Evolutionary conservation across 1,140 invertebrate species (phyloP).

Genomic region (Brachionus angularis): DNA sequence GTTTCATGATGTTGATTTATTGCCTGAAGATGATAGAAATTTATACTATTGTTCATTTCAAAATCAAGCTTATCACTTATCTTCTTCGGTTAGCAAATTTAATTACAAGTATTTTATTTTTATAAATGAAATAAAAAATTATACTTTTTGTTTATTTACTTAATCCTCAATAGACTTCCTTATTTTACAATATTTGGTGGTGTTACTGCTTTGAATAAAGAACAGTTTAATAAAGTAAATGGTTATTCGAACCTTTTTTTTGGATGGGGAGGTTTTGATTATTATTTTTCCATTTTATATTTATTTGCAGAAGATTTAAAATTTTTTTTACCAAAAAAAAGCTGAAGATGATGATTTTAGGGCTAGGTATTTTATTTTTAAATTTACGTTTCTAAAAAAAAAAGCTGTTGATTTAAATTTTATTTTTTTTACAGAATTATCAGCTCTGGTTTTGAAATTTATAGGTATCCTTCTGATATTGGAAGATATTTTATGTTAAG

Average conservation of each 20-base stretch:
- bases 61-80: constrained; percentile 67
- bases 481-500: constrained; percentile 26
- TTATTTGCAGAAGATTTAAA: background rate
- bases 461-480: constrained; percentile 28
- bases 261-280: constrained; percentile 46
- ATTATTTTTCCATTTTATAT: constrained; percentile 5
- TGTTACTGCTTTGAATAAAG: constrained; percentile 27
- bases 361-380: background rate
- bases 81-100: constrained; percentile 83
- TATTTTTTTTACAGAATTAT: constrained; percentile 1
- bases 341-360: constrained; percentile 38
- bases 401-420: background rate
- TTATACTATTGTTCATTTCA: constrained; percentile 86
- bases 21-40: constrained; percentile 86
- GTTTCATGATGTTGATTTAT: constrained; percentile 89
- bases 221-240: constrained; percentile 43
- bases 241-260: constrained; percentile 43
- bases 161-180: constrained; percentile 62
- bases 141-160: no score
- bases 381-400: background rate
- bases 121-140: no score
- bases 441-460: background rate
- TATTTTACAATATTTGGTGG: constrained; percentile 67
- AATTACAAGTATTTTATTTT: constrained; percentile 71
- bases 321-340: background rate